phyloP scores from a whole-genome alignment of 2,113 vertebrate genomes.

The Brachypteracias leptosomus region DNA sequence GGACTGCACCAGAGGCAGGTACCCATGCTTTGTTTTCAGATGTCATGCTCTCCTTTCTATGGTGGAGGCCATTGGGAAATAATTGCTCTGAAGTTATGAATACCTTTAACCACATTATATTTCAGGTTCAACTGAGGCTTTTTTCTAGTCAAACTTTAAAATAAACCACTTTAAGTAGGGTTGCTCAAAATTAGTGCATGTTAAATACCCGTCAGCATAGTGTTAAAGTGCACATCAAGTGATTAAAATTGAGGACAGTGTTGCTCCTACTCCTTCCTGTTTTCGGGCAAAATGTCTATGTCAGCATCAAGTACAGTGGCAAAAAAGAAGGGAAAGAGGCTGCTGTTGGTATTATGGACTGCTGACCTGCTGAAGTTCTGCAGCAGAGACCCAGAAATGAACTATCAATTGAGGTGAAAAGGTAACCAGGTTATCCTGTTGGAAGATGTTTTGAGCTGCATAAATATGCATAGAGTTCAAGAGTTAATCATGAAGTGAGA shows the following conservation, averaged over 20 bases:
- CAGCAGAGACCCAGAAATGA: neutral
- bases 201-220: neutral
- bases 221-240: neutral
- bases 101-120: neutral
- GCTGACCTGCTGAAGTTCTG: neutral
- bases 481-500: neutral
- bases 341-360: neutral
- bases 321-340: neutral
- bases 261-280: neutral
- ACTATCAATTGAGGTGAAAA: neutral
- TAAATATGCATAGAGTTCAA: neutral
- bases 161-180: neutral
- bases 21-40: neutral
- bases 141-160: neutral
- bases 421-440: neutral
- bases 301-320: neutral
- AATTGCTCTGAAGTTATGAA: neutral
- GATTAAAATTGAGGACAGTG: neutral
- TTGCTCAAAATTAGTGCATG: neutral
- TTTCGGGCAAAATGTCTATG: neutral
- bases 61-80: neutral
- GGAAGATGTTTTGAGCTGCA: neutral
- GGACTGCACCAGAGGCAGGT: neutral
- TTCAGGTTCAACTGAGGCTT: neutral
- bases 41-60: neutral